phyloP scores from a whole-genome alignment of 2,888 invertebrate genomes.

The Polydrusus pterygomalis region DNA sequence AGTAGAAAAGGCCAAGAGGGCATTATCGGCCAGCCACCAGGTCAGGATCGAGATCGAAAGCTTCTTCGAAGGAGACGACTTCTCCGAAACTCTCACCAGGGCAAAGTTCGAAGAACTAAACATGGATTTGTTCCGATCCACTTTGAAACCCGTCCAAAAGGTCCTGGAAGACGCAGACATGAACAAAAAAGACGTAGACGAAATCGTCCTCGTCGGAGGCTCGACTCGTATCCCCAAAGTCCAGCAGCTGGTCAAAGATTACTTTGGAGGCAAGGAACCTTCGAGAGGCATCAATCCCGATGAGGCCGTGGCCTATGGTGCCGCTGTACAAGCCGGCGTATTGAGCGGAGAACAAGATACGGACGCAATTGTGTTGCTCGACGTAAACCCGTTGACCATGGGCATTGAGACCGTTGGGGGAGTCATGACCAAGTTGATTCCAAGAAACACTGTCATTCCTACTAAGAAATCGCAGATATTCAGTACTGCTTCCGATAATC shows the following conservation, averaged over 20 bases:
- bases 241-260: conserved; percentile 93
- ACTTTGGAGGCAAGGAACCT: conserved; percentile 98
- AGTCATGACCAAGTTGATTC: conserved; percentile 99
- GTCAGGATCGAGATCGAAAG: conserved; percentile 99
- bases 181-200: conserved; percentile 98
- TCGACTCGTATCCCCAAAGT: conserved; percentile 99
- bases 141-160: conserved; percentile 95
- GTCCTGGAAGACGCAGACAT: conserved; percentile 97
- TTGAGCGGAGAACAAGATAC: conserved; percentile 98
- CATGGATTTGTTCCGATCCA: conserved; percentile 85
- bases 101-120: conserved; percentile 99
- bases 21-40: conserved; percentile 95
- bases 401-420: conserved; percentile 99
- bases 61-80: conserved; percentile 98
- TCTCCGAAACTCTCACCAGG: conserved; percentile 97
- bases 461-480: conserved; percentile 99
- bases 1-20: conserved; percentile 98
- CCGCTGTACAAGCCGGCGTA: conserved; percentile 98
- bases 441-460: conserved; percentile 98
- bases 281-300: conserved; percentile 99
- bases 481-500: conserved; percentile 99
- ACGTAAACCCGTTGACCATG: conserved; percentile 98
- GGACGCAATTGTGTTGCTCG: conserved; percentile 95
- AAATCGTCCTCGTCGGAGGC: conserved; percentile 99
- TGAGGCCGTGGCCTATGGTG: conserved; percentile 99